Conservation (phyloP, 2,888 invertebrate species). For the Napeogenes inachia region DNA sequence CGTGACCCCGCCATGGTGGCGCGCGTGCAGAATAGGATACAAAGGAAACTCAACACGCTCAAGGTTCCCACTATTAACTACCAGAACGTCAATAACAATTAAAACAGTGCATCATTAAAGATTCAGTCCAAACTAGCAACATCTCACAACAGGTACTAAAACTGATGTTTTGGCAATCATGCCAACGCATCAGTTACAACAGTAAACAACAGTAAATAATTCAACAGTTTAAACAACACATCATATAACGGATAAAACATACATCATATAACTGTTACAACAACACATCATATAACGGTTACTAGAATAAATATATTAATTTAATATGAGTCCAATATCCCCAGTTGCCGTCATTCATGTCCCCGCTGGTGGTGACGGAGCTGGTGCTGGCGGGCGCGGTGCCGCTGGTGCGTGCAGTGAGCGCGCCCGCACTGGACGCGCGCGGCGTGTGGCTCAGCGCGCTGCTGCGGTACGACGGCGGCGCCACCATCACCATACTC, state of each 20-base stretch:
- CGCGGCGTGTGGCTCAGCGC: conserved; percentile 94
- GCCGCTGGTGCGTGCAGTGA: conserved; percentile 80
- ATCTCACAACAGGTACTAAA: too few species aligned
- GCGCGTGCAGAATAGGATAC: conserved; percentile 86
- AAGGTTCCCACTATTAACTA: conserved; percentile 70
- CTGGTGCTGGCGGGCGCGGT: conserved; percentile 84
- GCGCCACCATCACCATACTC: conserved; percentile 87
- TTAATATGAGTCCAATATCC: conserved; percentile 4
- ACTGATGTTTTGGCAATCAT: too few species aligned
- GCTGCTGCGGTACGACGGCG: conserved; percentile 87
- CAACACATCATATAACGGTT: too few species aligned
- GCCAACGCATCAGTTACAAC: too few species aligned
- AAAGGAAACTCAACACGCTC: conserved; percentile 90
- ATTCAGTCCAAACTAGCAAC: too few species aligned
- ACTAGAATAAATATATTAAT: too few species aligned
- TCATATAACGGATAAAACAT: too few species aligned
- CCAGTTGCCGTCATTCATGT: conserved; percentile 90
- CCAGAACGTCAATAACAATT: neutral
- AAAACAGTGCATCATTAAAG: too few species aligned
- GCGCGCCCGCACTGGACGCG: conserved; percentile 83
- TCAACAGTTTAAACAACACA: too few species aligned
- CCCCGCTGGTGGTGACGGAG: conserved; percentile 86
- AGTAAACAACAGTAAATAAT: too few species aligned
- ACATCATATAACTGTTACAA: too few species aligned
- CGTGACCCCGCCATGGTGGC: conserved; percentile 83